Evolutionary conservation across 2,797 vertebrate genomes (phyloP), one percentile per base, ranked within the genome.

Genomic region (Harpagifer antarcticus): DNA sequence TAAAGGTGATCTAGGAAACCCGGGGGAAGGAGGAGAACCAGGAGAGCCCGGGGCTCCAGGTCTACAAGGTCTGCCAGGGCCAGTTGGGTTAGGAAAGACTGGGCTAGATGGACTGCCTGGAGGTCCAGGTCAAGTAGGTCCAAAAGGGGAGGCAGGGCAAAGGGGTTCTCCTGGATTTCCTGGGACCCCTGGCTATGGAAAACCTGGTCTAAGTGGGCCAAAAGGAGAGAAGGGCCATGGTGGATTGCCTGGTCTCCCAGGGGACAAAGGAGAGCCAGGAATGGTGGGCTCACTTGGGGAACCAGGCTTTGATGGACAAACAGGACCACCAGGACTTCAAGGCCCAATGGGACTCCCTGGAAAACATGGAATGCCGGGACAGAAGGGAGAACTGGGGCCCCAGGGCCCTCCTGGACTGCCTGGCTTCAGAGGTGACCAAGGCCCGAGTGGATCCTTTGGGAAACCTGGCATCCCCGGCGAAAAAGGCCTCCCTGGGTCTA

Each of bases 261-360:
- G 98, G 0, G 95, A 97, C 45, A 98, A 96, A 89, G 98, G 98
- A 5, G 96, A 97, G 50, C 95, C 94, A 14, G 98, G 98, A 0
- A 84, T 94, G 42, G 93, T 95, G 7, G 98, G 98, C 4, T 92
- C 95, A 59, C 91, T 93, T 0, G 98, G 98, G 0, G 96, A 95
- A n/a, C 87, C 89, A 1, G 98, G 98, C 5, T 94, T 95, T 70
- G 93, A 96, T 8, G 98, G 98, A 74, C 91, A 95, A 63, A 90
- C 94, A 4, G 98, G 98, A 19, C 86, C 91, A 0, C 94, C 96
- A 1, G 98, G 98, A 59, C 89, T 95, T 10, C 97, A 97, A 2
- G 98, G 98, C 0, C 95, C 96, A 84, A 98, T 97, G 96, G 98
- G 98, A 45, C 93, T 98, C 62, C 98, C 98, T 49, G 98, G 98